Evolutionary conservation across 2,113 vertebrate species (phyloP), one percentile per base, ranked within the genome.

Genomic region (Hippopotamus amphibius): DNA sequence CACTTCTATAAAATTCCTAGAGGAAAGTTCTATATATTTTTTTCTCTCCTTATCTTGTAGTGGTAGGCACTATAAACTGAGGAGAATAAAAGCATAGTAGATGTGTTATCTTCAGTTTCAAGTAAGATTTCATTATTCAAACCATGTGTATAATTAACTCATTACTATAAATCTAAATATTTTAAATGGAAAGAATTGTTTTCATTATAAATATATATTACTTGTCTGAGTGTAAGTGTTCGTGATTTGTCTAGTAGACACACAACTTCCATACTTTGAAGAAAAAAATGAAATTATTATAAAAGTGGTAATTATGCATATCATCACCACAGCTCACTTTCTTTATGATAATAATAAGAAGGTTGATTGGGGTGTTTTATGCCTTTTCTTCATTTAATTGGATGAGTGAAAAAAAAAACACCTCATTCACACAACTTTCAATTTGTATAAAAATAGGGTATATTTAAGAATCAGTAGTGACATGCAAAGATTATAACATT

Each of bases 401-500:
- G 1, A 81, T 50, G 4, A 30, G 2, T 88, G 6, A 37, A 88
- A 87, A 48, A 87, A 48, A 14, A 76, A 96, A 57, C 10, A 87
- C 9, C 13, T 93, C n/a, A 50, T 91, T 96, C 24, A 93, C 3
- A 61, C 2, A 28, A 71, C 4, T 82, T 89, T 93, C 53, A 88
- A 55, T 82, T 83, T 96, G 65, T 79, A 71, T 69, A 81, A 90
- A 96, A 93, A 74, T 61, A 55, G 12, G 6, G 0, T 41, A 37
- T 55, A 77, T 63, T 90, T 96, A 97, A 93, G 17, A 93, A 92
- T 86, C 14, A 94, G 41, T 57, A 72, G 43, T 15, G 43, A 0
- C 37, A 63, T 53, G 59, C 28, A 90, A 85, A 87, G 9, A 79
- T 87, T 86, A 91, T 81, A 66, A 50, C 11, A 88, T 90, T 96